Percentiles rank a stretch among this genome's conserved stretches.
These are phyloP conservation scores for Tetragonula clypearis DNA, from an alignment of 1,140 invertebrate species.

Conservation along the genomic window DNA sequence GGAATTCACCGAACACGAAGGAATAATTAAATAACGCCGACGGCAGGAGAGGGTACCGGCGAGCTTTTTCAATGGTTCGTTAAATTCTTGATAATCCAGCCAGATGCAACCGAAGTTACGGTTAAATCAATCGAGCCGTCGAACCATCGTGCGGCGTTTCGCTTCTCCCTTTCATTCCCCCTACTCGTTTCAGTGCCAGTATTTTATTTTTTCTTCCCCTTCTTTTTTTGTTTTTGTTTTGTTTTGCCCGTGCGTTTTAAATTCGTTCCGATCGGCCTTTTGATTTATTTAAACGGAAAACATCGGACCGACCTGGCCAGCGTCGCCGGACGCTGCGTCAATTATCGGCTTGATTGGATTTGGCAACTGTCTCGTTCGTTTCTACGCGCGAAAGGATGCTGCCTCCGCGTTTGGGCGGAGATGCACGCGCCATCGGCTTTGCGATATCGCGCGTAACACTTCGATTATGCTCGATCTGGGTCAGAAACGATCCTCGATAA, in stretches of 20 bases:
- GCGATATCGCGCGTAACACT: not conserved
- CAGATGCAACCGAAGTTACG: slow-evolving; percentile 34
- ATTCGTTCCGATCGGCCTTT: slow-evolving; percentile 19
- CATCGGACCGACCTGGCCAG: not conserved
- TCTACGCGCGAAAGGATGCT: not conserved
- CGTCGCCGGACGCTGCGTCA: slow-evolving; percentile 24
- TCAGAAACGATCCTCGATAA: not conserved
- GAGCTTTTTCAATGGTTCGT: slow-evolving; percentile 48
- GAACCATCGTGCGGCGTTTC: too few relatives aligned
- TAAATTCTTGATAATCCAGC: slow-evolving; percentile 42
- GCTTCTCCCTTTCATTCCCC: not conserved
- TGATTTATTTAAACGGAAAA: slow-evolving; percentile 51
- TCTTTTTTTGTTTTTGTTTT: not conserved
- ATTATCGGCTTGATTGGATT: slow-evolving; percentile 50
- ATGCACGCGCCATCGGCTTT: not conserved
- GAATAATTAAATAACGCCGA: slow-evolving; percentile 39
- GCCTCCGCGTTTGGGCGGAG: not conserved
- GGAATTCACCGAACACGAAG: slow-evolving; percentile 20
- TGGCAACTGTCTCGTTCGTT: slow-evolving; percentile 14
- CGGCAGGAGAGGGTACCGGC: not conserved
- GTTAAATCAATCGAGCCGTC: slow-evolving; percentile 35
- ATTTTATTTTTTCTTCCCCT: not conserved
- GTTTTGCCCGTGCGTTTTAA: slow-evolving; percentile 4
- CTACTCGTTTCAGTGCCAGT: not conserved
- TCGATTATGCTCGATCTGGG: slow-evolving; percentile 22